A percentile compares a stretch with the other conserved stretches of the same genome.
These are phyloP conservation scores for Ctenodactylus gundi DNA, from an alignment of 2,113 vertebrate species.

Conservation along the genomic window DNA sequence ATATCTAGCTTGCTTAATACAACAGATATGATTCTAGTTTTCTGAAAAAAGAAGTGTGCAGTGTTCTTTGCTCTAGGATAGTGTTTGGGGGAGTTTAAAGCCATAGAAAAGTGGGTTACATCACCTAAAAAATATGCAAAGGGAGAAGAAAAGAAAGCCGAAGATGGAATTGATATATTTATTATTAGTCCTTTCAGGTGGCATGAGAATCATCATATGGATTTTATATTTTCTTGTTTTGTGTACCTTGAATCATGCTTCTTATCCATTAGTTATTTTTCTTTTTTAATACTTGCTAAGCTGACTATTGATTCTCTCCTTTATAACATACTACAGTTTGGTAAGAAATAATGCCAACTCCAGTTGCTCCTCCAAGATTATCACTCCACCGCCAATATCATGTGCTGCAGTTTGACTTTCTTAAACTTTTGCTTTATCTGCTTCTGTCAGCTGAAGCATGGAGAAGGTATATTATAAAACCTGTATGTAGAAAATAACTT, in stretches of 20 bases:
- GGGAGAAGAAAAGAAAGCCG: not conserved
- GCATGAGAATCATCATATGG: not conserved
- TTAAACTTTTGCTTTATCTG: not conserved
- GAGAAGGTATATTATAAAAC: not conserved
- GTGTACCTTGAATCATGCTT: not conserved
- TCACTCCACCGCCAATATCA: not conserved
- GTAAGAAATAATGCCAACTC: not conserved
- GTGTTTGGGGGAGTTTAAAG: not conserved
- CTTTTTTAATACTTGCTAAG: not conserved
- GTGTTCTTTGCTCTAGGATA: not conserved
- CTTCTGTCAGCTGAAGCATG: not conserved
- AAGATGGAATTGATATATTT: not conserved
- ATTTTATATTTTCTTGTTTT: not conserved
- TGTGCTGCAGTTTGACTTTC: not conserved
- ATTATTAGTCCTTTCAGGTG: not conserved
- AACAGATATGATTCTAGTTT: not conserved
- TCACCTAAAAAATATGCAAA: not conserved
- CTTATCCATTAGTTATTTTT: not conserved
- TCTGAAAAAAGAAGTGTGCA: not conserved
- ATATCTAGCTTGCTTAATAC: not conserved
- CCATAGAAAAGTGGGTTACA: not conserved
- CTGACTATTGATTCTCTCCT: not conserved
- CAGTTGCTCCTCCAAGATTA: not conserved
- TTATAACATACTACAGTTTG: not conserved
- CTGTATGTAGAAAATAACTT: not conserved